phyloP scores from a whole-genome alignment of 2,888 invertebrate species.

The Steinernema scapterisci region DNA sequence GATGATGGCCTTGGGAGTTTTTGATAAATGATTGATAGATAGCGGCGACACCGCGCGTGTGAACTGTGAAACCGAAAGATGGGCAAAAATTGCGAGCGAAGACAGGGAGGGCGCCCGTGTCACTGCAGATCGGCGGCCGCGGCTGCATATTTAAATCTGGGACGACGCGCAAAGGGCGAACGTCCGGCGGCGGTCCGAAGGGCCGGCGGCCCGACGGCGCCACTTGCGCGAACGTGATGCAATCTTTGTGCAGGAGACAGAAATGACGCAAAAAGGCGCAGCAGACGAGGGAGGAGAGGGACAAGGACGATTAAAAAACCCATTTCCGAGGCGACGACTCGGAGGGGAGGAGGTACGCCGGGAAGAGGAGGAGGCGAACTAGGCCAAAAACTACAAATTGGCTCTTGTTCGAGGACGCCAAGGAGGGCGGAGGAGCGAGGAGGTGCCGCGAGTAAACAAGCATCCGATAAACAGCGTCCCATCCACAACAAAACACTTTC shows the following conservation, averaged over 20 bases:
- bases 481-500: slow-evolving; percentile 27
- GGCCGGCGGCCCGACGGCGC: neutral
- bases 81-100: neutral
- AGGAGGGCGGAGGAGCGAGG: neutral
- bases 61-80: neutral
- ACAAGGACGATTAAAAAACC: neutral
- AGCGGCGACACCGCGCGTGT: neutral
- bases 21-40: slow-evolving; percentile 15
- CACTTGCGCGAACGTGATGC: slow-evolving; percentile 25
- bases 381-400: neutral
- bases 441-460: neutral
- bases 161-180: too few relatives aligned
- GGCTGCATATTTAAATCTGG: slow-evolving; percentile 17
- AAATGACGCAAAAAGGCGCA: slow-evolving; percentile 20
- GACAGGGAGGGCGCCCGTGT: too few relatives aligned
- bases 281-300: neutral
- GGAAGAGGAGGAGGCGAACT: neutral
- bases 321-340: neutral
- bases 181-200: neutral
- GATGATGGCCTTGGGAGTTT: slow-evolving; percentile 21
- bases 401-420: neutral
- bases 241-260: neutral
- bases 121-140: neutral
- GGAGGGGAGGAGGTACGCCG: neutral
- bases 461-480: neutral